These are phyloP conservation scores for Scaptomyza parva DNA, from an alignment of 2,888 invertebrate species.

Conservation along the genomic window DNA sequence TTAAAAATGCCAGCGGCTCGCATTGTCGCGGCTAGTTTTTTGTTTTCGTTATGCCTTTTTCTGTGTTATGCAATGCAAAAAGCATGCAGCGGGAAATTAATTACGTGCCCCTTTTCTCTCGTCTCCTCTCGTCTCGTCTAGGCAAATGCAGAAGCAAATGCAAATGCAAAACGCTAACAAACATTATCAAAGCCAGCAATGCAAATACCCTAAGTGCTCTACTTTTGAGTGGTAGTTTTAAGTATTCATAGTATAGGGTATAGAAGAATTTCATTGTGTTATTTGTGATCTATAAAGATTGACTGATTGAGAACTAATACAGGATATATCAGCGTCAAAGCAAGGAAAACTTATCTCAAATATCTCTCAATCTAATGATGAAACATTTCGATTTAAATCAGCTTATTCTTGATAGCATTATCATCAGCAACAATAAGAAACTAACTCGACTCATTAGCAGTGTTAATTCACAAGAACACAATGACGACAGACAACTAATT, in stretches of 20 bases:
- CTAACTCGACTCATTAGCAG: background rate
- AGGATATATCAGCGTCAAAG: no score
- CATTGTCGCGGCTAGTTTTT: conserved; percentile 58
- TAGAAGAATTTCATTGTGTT: no score
- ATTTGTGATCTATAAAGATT: no score
- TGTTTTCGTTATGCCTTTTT: conserved; percentile 25
- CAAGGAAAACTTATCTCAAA: no score
- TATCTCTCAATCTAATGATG: no score
- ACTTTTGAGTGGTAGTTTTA: no score
- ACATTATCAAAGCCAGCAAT: background rate
- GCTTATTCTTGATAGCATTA: background rate
- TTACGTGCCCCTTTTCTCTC: conserved; percentile 58
- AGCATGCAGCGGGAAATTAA: conserved; percentile 64
- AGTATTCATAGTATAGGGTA: no score
- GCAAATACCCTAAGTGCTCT: conserved; percentile 10
- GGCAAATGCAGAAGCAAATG: no score
- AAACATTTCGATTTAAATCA: no score
- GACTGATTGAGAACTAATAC: no score
- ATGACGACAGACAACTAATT: background rate
- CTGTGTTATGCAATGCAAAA: conserved; percentile 48
- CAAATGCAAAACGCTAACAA: conserved; percentile 22
- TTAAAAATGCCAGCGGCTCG: conserved; percentile 73
- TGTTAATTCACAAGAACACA: background rate
- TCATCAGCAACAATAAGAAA: background rate
- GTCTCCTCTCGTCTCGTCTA: no score